Evolutionary conservation across 2,888 invertebrate genomes (phyloP).

Genomic region (Gastracanthus pulcherrimus): DNA sequence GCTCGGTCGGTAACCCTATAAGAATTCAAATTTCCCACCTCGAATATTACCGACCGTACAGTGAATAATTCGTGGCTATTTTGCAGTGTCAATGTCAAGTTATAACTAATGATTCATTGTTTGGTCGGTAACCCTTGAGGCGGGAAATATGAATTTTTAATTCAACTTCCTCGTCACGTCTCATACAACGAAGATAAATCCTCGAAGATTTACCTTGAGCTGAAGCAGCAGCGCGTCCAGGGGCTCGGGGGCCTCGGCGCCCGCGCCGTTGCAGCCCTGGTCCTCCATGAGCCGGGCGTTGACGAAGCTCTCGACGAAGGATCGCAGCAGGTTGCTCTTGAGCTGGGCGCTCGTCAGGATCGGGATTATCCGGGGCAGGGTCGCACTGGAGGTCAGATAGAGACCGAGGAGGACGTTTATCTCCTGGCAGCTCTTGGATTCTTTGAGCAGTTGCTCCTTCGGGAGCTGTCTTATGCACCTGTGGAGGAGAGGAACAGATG

Average conservation of each 20-base stretch:
- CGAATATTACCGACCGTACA: no score
- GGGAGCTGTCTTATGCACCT: slow-evolving; percentile 57
- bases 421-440: slow-evolving; percentile 69
- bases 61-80: no score
- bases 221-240: slow-evolving; percentile 67
- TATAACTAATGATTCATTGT: no score
- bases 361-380: slow-evolving; percentile 68
- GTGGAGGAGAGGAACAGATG: no score
- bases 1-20: no score
- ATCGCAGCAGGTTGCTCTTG: slow-evolving; percentile 71
- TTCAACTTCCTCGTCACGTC: no score
- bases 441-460: slow-evolving; percentile 71
- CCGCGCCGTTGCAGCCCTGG: slow-evolving; percentile 65
- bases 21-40: no score
- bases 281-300: slow-evolving; percentile 67
- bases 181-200: no score
- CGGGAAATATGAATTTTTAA: no score
- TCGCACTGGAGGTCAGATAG: slow-evolving; percentile 69
- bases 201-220: no score
- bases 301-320: slow-evolving; percentile 67
- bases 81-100: no score
- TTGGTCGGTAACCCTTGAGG: no score
- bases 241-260: slow-evolving; percentile 49
- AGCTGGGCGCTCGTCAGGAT: slow-evolving; percentile 71
- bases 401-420: slow-evolving; percentile 71